Evolutionary conservation across 1,140 invertebrate species (phyloP), one percentile per base, ranked within the genome.

Genomic region (Leptinotarsa lineolata): DNA sequence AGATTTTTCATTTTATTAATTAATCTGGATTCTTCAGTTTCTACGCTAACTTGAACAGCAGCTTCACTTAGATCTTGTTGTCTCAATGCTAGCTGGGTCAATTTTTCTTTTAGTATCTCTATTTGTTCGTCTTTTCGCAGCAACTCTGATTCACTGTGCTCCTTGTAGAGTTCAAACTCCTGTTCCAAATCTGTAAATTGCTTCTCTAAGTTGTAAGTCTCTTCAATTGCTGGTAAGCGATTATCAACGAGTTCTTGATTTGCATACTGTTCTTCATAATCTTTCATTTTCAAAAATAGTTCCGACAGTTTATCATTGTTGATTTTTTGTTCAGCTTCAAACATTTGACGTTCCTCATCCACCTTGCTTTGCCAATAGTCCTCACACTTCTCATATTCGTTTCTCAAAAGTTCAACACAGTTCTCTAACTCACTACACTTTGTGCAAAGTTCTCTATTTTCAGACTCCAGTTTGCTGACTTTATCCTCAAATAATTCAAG

Each of bases 341-440:
- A 92, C 59, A 91, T 83, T 74, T 90, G 88, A 48, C 94, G 86
- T 82, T 95, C 94, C 72, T 94, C 93, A 61, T 92, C 89, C 44
- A 95, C 83, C 84, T 94, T 94, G 8, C 82, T 83, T 22, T 90
- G 86, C 93, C 94, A 95, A 84, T 95, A 95, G 81, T 95, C 93
- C 83, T 95, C 94, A 80, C 92, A 93, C 74, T 91, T 89, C 77
- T 95, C 93, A 80, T 93, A 94, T 77, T 95, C 93, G 18, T 87
- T 85, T 77, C 88, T 89, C 79, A 95, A 83, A 76, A 91, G 85
- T 81, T 95, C 92, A 30, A 94, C 81, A 79, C 91, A 92, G 21
- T 85, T 85, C 82, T 94, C 92, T 16, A 94, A 84, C 39, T 93
- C 91, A 22, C 86, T 86, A 79, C 89, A 90, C 74, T 89, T 88